Percentiles rank a stretch among this genome's conserved stretches.
Evolutionary conservation across 1,140 invertebrate genomes (phyloP).

Genomic region (Bombus breviceps): DNA sequence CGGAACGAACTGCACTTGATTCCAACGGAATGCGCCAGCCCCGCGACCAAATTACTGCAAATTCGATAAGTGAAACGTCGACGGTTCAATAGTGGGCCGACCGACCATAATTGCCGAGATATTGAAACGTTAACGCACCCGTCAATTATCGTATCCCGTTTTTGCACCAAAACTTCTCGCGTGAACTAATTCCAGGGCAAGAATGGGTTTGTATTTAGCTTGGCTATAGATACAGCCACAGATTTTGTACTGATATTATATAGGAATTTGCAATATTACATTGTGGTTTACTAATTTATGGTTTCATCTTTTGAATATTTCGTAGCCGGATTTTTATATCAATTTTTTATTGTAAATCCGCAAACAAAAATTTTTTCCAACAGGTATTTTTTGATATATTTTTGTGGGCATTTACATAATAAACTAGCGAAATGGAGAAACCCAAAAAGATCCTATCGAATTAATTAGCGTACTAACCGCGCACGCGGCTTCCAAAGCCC

Average conservation of each 20-base stretch:
- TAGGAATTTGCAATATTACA: too few species aligned
- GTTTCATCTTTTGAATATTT: too few species aligned
- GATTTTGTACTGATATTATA: too few species aligned
- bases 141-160: not conserved
- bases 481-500: not conserved
- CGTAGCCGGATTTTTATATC: too few species aligned
- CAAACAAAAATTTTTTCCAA: not conserved
- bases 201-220: too few species aligned
- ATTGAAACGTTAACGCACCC: not conserved
- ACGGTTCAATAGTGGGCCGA: not conserved
- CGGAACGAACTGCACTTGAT: constrained; percentile 18
- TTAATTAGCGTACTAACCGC: not conserved
- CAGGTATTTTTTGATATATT: not conserved
- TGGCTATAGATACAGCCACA: too few species aligned
- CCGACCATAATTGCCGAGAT: constrained; percentile 5
- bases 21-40: not conserved
- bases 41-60: constrained; percentile 8
- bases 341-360: too few species aligned
- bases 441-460: not conserved
- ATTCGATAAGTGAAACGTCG: constrained; percentile 23
- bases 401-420: not conserved
- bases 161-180: not conserved
- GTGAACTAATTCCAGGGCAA: too few species aligned
- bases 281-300: too few species aligned
- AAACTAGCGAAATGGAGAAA: not conserved